Base-by-base conservation (phyloP, 2,797 vertebrate genomes). In the Mastacembelus armatus region DNA sequence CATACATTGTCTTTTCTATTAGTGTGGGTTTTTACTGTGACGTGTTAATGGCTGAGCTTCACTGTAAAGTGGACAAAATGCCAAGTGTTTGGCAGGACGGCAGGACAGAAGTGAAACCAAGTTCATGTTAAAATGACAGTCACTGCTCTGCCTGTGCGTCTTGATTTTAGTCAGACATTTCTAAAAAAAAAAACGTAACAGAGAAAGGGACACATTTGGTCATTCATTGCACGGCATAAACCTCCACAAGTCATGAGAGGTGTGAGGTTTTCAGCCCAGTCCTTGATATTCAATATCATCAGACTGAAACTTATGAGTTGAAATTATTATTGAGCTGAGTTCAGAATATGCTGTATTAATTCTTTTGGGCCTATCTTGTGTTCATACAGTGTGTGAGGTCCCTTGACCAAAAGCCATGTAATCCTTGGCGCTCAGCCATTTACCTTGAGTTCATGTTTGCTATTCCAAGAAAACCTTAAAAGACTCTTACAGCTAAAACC, bases 401-500 rank as follows among this genome's bases (percentile, higher is more conserved):
- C 10, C 3, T 16, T 4, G 19, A 26, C 22, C 18, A 5, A 22
- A 26, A 66, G 33, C 10, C 18, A 29, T 10, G 8, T 58, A n/a
- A n/a, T 22, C 65, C 59, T 63, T 63, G 42, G 33, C 56, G 48
- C 16, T 48, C 51, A 35, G 52, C 33, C 10, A 4, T 18, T 32
- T 19, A 29, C 16, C 48, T 21, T 40, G 29, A 42, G 27, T 43
- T 55, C 32, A 50, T 27, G 27, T 63, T 38, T 56, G 6, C 54
- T 14, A 47, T 32, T 79, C 81, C 69, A 70, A 58, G 45, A 91
- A 86, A 83, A 84, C 51, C 59, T 66, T 55, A 39, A 89, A 91
- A 91, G 86, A 84, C 74, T 89, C 89, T 92, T 90, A 88, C 35
- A 66, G 51, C 63, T 92, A 91, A 91, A 85, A 81, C 89, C 85